Conservation (phyloP, 2,113 vertebrate species). For the Phaethon lepturus region DNA sequence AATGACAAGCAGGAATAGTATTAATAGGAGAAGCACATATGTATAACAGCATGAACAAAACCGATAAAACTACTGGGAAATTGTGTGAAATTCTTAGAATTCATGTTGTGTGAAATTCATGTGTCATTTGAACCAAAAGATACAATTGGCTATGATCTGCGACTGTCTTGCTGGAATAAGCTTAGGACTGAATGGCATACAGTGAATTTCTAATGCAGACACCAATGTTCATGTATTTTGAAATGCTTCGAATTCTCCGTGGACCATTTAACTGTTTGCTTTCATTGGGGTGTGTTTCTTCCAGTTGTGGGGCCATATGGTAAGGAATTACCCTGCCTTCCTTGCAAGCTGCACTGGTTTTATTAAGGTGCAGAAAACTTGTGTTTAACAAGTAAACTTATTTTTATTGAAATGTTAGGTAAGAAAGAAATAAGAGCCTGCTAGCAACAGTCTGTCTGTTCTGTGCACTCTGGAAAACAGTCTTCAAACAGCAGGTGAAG, state of each 20-base stretch:
- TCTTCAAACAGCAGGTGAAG: not conserved
- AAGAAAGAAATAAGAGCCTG: not conserved
- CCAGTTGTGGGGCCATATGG: not conserved
- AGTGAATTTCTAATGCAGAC: not conserved
- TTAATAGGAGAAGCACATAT: not conserved
- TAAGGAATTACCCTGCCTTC: not conserved
- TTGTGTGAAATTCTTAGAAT: not conserved
- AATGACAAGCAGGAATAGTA: not conserved
- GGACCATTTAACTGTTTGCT: not conserved
- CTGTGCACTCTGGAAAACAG: not conserved
- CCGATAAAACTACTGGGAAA: not conserved
- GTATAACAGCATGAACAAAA: not conserved
- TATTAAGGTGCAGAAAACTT: not conserved
- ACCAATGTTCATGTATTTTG: not conserved
- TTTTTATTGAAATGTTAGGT: not conserved
- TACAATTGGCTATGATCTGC: rapidly evolving
- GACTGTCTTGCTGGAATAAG: not conserved
- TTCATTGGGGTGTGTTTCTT: not conserved
- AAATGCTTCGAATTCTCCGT: not conserved
- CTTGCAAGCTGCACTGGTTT: not conserved
- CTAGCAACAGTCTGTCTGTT: not conserved
- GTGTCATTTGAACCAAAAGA: not conserved
- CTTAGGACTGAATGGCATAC: not conserved
- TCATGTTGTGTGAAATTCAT: not conserved
- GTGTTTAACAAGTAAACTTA: not conserved